phyloP scores from a whole-genome alignment of 2,888 invertebrate species.

The Conchocele bisecta region DNA sequence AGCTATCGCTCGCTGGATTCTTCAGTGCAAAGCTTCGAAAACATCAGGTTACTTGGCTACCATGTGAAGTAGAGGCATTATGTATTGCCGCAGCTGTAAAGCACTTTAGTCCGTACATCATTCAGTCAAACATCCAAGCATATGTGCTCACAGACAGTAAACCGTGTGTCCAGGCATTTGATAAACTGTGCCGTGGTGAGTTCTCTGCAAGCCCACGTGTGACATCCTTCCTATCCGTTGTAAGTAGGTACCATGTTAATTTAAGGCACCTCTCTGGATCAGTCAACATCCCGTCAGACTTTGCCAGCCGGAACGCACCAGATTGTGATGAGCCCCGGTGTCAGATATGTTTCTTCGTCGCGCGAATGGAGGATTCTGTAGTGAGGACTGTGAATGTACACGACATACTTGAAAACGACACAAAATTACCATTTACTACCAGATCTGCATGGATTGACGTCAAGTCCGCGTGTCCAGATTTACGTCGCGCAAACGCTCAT shows the following conservation, averaged over 20 bases:
- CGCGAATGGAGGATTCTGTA: constrained; percentile 11
- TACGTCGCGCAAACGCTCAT: constrained; percentile 13
- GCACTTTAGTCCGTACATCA: constrained; percentile 59
- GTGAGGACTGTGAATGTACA: constrained; percentile 29
- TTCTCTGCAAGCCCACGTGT: constrained; percentile 58
- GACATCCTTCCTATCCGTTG: constrained; percentile 50
- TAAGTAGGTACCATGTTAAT: constrained; percentile 52
- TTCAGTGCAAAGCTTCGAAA: constrained; percentile 62
- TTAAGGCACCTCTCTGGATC: neutral
- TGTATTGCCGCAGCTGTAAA: constrained; percentile 54
- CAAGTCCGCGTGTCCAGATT: constrained; percentile 14
- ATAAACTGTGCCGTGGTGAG: constrained; percentile 54
- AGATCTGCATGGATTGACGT: constrained; percentile 4
- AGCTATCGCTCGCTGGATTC: constrained; percentile 51
- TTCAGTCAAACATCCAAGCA: constrained; percentile 38
- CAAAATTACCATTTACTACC: constrained; percentile 8
- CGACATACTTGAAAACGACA: constrained; percentile 13
- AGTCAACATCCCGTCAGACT: neutral
- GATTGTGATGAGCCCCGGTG: constrained; percentile 5
- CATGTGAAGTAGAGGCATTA: constrained; percentile 61
- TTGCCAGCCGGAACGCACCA: constrained; percentile 23
- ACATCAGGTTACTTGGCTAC: constrained; percentile 60
- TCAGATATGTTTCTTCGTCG: constrained; percentile 15
- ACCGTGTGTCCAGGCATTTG: constrained; percentile 61
- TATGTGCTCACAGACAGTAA: constrained; percentile 57